phyloP scores from a whole-genome alignment of 2,888 invertebrate genomes.

The Gandaritis pyraliata region DNA sequence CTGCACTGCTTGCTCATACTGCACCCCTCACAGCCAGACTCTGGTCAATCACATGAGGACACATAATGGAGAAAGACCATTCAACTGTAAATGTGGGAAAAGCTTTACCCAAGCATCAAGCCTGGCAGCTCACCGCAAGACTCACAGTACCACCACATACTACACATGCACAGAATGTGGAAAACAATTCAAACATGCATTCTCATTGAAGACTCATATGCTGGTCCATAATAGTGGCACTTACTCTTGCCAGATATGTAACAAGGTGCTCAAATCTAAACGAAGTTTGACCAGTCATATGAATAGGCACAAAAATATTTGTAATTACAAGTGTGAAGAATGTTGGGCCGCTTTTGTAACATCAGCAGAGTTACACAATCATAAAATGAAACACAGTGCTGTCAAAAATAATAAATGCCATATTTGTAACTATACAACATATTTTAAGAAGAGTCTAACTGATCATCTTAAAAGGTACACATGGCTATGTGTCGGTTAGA shows the following conservation, averaged over 20 bases:
- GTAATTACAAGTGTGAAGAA: conserved; percentile 76
- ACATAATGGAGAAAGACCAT: conserved; percentile 76
- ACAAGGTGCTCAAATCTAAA: conserved; percentile 72
- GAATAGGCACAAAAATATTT: conserved; percentile 74
- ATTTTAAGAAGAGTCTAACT: conserved; percentile 69
- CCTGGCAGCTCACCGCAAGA: conserved; percentile 72
- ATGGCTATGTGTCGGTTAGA: too few relatives aligned
- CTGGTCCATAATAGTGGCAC: conserved; percentile 68
- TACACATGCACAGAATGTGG: conserved; percentile 75
- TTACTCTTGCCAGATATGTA: conserved; percentile 69
- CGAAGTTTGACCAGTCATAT: conserved; percentile 70
- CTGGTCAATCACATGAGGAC: conserved; percentile 75
- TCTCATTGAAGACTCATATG: conserved; percentile 70
- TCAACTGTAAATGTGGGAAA: conserved; percentile 75
- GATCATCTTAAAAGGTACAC: conserved; percentile 72
- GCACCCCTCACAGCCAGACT: conserved; percentile 76
- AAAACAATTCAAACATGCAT: conserved; percentile 79
- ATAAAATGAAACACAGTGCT: conserved; percentile 66
- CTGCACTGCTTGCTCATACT: conserved; percentile 73
- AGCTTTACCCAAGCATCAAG: conserved; percentile 75
- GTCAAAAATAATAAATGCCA: conserved; percentile 69
- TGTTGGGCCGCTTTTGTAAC: conserved; percentile 79
- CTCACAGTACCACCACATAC: conserved; percentile 66
- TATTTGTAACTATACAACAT: conserved; percentile 74
- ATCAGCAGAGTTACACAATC: conserved; percentile 73